Conservation (phyloP, 2,888 invertebrate genomes). For the Drosophila tanythrix region DNA sequence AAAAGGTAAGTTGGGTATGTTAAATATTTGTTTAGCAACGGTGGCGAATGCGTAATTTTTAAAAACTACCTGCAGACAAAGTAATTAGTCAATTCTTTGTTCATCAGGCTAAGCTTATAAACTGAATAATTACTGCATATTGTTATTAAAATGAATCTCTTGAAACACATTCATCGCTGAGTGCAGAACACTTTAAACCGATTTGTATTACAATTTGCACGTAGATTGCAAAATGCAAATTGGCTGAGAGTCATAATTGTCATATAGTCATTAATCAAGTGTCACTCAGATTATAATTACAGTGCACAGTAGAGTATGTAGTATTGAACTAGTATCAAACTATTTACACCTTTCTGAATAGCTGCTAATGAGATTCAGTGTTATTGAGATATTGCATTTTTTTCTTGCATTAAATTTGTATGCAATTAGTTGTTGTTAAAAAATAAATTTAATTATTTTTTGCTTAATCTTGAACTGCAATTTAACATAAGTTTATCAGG, state of each 20-base stretch:
- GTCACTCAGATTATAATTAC: slow-evolving; percentile 46
- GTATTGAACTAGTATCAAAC: slow-evolving; percentile 33
- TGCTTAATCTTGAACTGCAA: slow-evolving; percentile 5
- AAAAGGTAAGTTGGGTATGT: slow-evolving; percentile 40
- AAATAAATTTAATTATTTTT: slow-evolving; percentile 7
- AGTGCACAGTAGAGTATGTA: background rate
- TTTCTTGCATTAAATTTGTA: background rate
- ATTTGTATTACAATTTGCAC: slow-evolving; percentile 40
- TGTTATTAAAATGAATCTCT: slow-evolving; percentile 5
- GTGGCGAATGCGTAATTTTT: slow-evolving; percentile 60
- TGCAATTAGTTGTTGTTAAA: background rate
- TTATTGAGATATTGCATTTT: slow-evolving; percentile 9
- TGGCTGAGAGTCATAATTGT: slow-evolving; percentile 33
- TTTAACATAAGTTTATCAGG: background rate
- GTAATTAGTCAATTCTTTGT: slow-evolving; percentile 12
- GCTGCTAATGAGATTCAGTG: slow-evolving; percentile 32
- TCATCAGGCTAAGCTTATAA: slow-evolving; percentile 1
- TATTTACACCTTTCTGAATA: slow-evolving; percentile 14
- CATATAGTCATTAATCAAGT: slow-evolving; percentile 50
- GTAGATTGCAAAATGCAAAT: slow-evolving; percentile 52
- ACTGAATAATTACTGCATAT: slow-evolving; percentile 5
- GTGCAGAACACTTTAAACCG: slow-evolving; percentile 27
- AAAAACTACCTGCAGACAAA: background rate
- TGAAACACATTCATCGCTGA: slow-evolving; percentile 11
- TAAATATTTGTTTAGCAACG: slow-evolving; percentile 11